These are phyloP conservation scores for Falco peregrinus DNA, from an alignment of 2,797 vertebrate species.

Conservation along the genomic window DNA sequence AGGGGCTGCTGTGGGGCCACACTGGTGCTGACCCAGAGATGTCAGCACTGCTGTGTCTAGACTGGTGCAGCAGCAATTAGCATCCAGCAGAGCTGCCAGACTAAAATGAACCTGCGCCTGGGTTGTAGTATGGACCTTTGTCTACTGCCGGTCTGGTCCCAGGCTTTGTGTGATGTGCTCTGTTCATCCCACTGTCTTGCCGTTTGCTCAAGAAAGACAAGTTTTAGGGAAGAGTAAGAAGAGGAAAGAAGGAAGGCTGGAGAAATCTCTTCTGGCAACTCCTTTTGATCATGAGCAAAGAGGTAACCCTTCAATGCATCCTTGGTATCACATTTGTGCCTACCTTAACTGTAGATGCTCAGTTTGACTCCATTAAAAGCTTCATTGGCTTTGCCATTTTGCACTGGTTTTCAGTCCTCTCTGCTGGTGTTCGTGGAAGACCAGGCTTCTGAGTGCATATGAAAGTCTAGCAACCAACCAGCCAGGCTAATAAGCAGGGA, in stretches of 20 bases:
- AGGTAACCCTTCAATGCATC: not conserved
- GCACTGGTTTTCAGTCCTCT: not conserved
- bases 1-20: not conserved
- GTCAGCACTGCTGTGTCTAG: not conserved
- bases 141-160: not conserved
- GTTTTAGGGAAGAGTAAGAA: not conserved
- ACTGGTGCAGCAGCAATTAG: not conserved
- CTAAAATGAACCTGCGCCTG: not conserved
- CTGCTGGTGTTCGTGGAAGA: not conserved
- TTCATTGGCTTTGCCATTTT: not conserved
- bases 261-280: not conserved
- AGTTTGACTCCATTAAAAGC: not conserved
- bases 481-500: not conserved
- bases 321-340: not conserved
- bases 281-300: not conserved
- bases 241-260: not conserved
- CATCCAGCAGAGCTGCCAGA: not conserved
- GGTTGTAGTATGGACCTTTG: not conserved
- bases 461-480: not conserved
- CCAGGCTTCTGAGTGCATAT: not conserved
- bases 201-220: not conserved
- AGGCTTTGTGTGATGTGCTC: not conserved
- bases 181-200: not conserved
- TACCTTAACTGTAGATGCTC: not conserved
- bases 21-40: rapidly evolving